phyloP scores from a whole-genome alignment of 2,888 invertebrate genomes.

The Polyommatus icarus region DNA sequence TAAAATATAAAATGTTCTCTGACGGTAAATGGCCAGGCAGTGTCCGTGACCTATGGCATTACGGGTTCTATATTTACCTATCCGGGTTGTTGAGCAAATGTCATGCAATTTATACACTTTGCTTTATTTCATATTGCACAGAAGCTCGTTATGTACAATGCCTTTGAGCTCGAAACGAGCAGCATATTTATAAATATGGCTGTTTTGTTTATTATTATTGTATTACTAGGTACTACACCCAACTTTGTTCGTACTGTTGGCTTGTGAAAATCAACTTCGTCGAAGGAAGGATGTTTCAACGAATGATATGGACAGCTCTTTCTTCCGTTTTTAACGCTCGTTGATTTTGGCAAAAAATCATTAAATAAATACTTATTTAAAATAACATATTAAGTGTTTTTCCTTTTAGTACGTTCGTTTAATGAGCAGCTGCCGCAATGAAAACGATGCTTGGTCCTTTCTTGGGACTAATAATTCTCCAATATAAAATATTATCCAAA shows the following conservation, averaged over 20 bases:
- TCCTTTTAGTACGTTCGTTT: no score
- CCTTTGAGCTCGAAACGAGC: not conserved
- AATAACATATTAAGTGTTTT: no score
- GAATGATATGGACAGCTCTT: no score
- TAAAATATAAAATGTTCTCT: slow-evolving; percentile 1
- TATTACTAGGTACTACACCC: not conserved
- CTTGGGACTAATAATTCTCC: no score
- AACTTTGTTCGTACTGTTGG: not conserved
- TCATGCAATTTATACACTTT: slow-evolving; percentile 25
- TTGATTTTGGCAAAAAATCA: no score
- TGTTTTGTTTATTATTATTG: not conserved
- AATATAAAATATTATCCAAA: no score
- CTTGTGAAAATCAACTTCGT: no score
- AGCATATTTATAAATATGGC: not conserved
- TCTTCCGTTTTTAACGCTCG: no score
- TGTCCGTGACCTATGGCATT: slow-evolving; percentile 25
- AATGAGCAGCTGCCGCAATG: no score
- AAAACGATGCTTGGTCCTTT: no score
- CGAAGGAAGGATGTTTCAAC: no score
- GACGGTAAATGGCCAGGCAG: not conserved
- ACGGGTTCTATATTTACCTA: slow-evolving; percentile 22
- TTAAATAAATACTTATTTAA: no score
- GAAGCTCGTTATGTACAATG: not conserved
- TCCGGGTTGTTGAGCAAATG: slow-evolving; percentile 25
- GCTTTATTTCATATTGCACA: slow-evolving; percentile 14